These are phyloP conservation scores for Drosophila neotestacea DNA, from an alignment of 2,888 invertebrate genomes.

Conservation along the genomic window DNA sequence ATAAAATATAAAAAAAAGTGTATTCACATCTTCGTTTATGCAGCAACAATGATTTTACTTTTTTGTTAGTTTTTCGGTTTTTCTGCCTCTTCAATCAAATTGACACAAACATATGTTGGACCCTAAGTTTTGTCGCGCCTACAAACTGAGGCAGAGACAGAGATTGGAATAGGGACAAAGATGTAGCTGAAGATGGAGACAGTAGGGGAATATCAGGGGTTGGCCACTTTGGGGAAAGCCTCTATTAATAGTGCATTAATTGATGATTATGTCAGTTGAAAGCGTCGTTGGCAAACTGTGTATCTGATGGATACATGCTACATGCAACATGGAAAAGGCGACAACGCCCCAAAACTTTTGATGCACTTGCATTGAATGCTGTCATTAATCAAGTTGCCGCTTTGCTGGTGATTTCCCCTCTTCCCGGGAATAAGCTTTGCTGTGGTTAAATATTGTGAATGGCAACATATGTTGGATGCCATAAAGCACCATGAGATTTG, in stretches of 20 bases:
- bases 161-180: slow-evolving; percentile 1
- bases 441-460: slow-evolving; percentile 82
- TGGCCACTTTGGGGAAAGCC: slow-evolving; percentile 36
- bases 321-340: slow-evolving; percentile 3
- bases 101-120: slow-evolving; percentile 77
- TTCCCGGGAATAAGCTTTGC: slow-evolving; percentile 35
- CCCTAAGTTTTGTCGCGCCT: slow-evolving; percentile 72
- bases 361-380: slow-evolving; percentile 75
- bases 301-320: slow-evolving; percentile 70
- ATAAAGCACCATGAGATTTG: slow-evolving; percentile 79
- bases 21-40: slow-evolving; percentile 15
- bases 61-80: slow-evolving; percentile 34
- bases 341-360: slow-evolving; percentile 45
- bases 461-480: slow-evolving; percentile 81
- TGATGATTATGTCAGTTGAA: slow-evolving; percentile 83
- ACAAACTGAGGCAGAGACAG: slow-evolving; percentile 31
- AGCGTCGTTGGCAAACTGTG: slow-evolving; percentile 82
- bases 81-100: slow-evolving; percentile 68
- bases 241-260: slow-evolving; percentile 82
- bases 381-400: slow-evolving; percentile 69
- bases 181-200: slow-evolving; percentile 3
- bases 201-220: not conserved
- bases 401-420: slow-evolving; percentile 11
- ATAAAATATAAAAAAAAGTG: slow-evolving; percentile 4
- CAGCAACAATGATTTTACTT: not conserved